Conservation (phyloP, 2,113 vertebrate genomes). For the Rhagologus leucostigma region DNA sequence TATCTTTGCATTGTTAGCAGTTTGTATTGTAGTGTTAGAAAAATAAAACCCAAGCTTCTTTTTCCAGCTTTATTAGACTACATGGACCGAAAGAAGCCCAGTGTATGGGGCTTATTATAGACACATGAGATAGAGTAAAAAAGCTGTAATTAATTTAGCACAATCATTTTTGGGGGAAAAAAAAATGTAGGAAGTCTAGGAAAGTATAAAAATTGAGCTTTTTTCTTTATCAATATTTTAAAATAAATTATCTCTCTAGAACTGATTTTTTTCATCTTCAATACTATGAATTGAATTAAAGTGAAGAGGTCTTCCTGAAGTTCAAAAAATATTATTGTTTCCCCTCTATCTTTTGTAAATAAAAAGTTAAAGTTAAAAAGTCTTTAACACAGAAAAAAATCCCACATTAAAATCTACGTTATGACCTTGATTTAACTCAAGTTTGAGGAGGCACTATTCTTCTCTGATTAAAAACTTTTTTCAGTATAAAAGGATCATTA, state of each 20-base stretch:
- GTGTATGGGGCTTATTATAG: background rate
- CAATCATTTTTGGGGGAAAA: no score
- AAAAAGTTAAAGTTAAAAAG: background rate
- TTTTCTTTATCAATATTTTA: background rate
- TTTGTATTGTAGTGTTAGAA: background rate
- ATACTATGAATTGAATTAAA: background rate
- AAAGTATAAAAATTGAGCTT: background rate
- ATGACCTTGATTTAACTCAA: background rate
- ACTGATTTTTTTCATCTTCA: background rate
- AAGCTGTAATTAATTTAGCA: background rate
- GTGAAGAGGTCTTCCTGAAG: background rate
- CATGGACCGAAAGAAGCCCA: background rate
- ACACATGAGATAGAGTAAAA: background rate
- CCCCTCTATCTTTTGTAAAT: background rate
- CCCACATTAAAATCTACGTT: background rate
- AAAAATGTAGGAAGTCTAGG: background rate
- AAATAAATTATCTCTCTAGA: background rate
- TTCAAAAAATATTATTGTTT: background rate
- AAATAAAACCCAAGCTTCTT: background rate
- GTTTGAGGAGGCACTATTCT: background rate
- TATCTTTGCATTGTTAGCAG: background rate
- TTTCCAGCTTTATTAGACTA: background rate
- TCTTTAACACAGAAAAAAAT: background rate
- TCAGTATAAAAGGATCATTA: background rate
- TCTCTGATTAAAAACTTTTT: background rate